A percentile compares a stretch with the other conserved stretches of the same genome.
Conservation (phyloP, 2,888 invertebrate genomes). For the Orthosia cruda region DNA sequence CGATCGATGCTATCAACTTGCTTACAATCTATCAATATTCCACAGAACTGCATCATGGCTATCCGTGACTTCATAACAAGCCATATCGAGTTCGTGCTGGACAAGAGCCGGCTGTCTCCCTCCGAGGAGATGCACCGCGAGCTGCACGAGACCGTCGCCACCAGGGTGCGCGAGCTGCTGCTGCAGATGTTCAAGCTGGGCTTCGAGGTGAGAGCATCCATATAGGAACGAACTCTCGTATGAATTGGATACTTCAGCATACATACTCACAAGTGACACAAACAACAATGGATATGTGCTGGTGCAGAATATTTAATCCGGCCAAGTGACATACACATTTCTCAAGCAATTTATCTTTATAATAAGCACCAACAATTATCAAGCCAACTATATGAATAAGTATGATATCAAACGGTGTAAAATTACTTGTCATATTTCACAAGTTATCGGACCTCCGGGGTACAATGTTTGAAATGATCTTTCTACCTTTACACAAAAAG, state of each 20-base stretch:
- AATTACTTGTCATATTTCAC: background rate
- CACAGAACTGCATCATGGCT: conserved; percentile 82
- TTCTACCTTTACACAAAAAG: background rate
- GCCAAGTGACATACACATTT: too few relatives aligned
- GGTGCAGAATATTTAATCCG: too few relatives aligned
- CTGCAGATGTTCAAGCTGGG: conserved; percentile 98
- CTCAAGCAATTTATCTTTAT: background rate
- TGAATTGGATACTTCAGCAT: background rate
- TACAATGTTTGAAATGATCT: background rate
- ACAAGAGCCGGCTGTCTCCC: conserved; percentile 70
- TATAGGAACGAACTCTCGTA: background rate
- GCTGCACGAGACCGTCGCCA: conserved; percentile 75
- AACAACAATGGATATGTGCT: too few relatives aligned
- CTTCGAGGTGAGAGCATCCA: conserved; percentile 93
- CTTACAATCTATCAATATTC: conserved; percentile 41
- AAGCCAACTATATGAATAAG: background rate
- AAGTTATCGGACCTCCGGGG: too few relatives aligned
- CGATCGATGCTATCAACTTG: too few relatives aligned
- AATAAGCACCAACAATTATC: background rate
- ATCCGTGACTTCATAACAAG: conserved; percentile 82
- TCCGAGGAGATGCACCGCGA: conserved; percentile 72
- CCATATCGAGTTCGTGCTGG: conserved; percentile 80
- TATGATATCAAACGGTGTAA: background rate
- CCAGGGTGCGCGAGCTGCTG: conserved; percentile 88
- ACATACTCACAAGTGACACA: background rate